Evolutionary conservation across 2,888 invertebrate genomes (phyloP).

Genomic region (Azorinus chamasolen): DNA sequence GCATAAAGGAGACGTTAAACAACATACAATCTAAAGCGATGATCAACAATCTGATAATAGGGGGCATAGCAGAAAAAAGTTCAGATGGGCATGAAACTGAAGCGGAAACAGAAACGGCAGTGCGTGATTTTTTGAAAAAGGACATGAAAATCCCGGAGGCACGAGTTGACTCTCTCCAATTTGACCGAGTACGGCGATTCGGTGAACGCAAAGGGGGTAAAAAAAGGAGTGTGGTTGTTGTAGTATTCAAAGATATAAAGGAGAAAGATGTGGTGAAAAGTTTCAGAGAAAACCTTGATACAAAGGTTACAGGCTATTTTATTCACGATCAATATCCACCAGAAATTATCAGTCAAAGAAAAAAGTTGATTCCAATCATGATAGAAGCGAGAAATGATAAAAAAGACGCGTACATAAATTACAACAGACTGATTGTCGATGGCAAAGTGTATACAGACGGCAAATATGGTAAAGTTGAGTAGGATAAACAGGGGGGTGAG

Average conservation of each 20-base stretch:
- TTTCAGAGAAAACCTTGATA: background rate
- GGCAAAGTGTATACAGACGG: slow-evolving; percentile 22
- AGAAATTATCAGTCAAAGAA: slow-evolving; percentile 6
- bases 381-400: slow-evolving; percentile 9
- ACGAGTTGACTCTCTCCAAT: no score
- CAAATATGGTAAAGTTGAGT: slow-evolving; percentile 22
- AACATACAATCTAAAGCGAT: slow-evolving; percentile 1
- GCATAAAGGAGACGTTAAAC: no score
- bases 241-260: slow-evolving; percentile 1
- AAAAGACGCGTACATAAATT: slow-evolving; percentile 22
- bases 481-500: slow-evolving; percentile 9
- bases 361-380: slow-evolving; percentile 12
- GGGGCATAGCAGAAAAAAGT: background rate
- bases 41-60: slow-evolving; percentile 4
- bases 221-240: slow-evolving; percentile 4
- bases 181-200: background rate
- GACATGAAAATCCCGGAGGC: no score
- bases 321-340: slow-evolving; percentile 29
- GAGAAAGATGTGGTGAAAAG: slow-evolving; percentile 6
- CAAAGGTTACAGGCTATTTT: background rate
- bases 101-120: background rate
- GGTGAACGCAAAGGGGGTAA: background rate
- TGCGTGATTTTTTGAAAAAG: background rate
- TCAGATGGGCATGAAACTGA: no score
- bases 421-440: slow-evolving; percentile 25